Conservation (phyloP, 2,888 invertebrate genomes). For the Macaria notata region DNA sequence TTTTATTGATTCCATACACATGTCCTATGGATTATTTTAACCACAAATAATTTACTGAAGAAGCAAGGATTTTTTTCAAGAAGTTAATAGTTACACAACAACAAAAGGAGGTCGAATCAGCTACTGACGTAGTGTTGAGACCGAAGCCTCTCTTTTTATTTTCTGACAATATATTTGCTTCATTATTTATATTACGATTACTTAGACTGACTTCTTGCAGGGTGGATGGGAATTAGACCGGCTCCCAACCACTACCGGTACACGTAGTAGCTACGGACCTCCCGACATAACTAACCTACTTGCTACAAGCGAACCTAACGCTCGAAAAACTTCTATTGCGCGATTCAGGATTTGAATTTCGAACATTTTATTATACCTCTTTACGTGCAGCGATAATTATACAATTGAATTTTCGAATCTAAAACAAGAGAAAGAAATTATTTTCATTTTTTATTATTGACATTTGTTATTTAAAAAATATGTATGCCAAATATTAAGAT, state of each 20-base stretch:
- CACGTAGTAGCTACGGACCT: constrained; percentile 75
- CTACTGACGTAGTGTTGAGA: constrained; percentile 73
- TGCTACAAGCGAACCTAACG: constrained; percentile 35
- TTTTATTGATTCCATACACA: too few species aligned
- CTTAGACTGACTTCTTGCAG: constrained; percentile 53
- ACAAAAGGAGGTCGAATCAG: constrained; percentile 71
- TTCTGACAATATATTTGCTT: constrained; percentile 60
- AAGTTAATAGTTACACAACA: not conserved
- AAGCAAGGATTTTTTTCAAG: too few species aligned
- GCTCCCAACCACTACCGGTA: constrained; percentile 67
- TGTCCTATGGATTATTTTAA: too few species aligned
- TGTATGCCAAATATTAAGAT: not conserved
- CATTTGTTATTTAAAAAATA: not conserved
- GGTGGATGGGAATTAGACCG: constrained; percentile 68
- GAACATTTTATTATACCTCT: not conserved
- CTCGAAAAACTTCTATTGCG: constrained; percentile 42
- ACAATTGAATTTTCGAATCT: not conserved
- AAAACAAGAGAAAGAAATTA: too few species aligned
- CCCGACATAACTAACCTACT: constrained; percentile 31
- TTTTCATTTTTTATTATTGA: too few species aligned
- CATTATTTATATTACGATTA: constrained; percentile 63
- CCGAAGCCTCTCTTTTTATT: constrained; percentile 60
- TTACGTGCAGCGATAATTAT: not conserved
- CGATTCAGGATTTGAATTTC: constrained; percentile 40
- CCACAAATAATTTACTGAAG: too few species aligned